A percentile compares a stretch with the other conserved stretches of the same genome.
Conservation (phyloP, 2,113 vertebrate genomes). For the Electrona antarctica region DNA sequence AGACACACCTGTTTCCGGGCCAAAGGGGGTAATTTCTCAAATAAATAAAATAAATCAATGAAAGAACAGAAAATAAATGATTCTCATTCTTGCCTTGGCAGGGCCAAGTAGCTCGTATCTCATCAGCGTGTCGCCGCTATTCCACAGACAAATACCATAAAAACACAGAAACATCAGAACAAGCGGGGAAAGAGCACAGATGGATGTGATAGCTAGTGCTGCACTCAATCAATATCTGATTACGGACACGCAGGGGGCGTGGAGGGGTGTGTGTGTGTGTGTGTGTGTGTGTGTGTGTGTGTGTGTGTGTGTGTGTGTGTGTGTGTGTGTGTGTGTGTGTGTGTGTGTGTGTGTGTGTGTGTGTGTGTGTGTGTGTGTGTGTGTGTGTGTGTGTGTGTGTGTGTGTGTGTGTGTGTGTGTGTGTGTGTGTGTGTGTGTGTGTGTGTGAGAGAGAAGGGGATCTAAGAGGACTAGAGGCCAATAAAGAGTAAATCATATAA, state of each 20-base stretch:
- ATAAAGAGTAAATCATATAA: conserved; percentile 56
- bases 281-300: conserved; percentile 32
- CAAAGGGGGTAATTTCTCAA: conserved; percentile 39
- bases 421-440: conserved; percentile 2
- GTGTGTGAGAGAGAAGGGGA: conserved; percentile 17
- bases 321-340: conserved; percentile 15
- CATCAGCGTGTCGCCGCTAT: conserved; percentile 31
- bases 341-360: conserved; percentile 11
- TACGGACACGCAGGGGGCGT: conserved; percentile 38
- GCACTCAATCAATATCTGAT: conserved; percentile 67
- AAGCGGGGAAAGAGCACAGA: conserved; percentile 44
- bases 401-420: conserved; percentile 25
- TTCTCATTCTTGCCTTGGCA: conserved; percentile 34
- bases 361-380: background rate
- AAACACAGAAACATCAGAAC: conserved; percentile 38
- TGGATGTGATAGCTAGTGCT: conserved; percentile 54
- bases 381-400: conserved; percentile 12
- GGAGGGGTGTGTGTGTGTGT: background rate
- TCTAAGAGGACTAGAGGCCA: conserved; percentile 40
- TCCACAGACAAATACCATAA: conserved; percentile 48
- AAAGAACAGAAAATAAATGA: conserved; percentile 3
- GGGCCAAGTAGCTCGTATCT: conserved; percentile 46
- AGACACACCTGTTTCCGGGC: background rate
- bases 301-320: conserved; percentile 11
- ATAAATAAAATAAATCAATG: conserved; percentile 38